Conservation (phyloP, 2,113 vertebrate genomes). For the Geococcyx californianus region DNA sequence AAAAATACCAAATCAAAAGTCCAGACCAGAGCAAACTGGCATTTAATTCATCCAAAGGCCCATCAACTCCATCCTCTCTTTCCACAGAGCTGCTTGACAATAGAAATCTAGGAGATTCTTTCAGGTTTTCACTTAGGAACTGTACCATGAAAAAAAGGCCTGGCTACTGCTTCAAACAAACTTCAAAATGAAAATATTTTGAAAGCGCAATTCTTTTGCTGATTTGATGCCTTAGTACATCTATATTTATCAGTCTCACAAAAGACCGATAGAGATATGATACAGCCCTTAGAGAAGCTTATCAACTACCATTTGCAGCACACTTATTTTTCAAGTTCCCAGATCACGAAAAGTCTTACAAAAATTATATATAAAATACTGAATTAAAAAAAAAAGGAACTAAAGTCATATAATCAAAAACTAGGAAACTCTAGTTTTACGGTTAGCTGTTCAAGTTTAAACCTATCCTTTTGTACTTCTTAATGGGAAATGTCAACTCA, state of each 20-base stretch:
- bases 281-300: neutral
- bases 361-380: neutral
- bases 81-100: neutral
- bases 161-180: neutral
- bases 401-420: neutral
- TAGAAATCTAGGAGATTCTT: neutral
- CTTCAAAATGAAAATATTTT: neutral
- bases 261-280: neutral
- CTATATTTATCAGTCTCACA: neutral
- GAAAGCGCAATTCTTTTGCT: neutral
- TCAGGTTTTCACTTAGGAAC: neutral
- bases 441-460: neutral
- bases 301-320: neutral
- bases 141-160: neutral
- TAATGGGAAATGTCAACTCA: neutral
- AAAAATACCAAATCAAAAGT: neutral
- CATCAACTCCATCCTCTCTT: neutral
- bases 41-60: neutral
- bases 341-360: neutral
- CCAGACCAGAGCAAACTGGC: neutral
- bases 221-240: neutral
- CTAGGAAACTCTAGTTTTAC: neutral
- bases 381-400: neutral
- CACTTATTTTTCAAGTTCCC: neutral
- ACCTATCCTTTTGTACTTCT: neutral